Base-by-base conservation (phyloP, 2,888 invertebrate species). In the Ennomos erosarius region DNA sequence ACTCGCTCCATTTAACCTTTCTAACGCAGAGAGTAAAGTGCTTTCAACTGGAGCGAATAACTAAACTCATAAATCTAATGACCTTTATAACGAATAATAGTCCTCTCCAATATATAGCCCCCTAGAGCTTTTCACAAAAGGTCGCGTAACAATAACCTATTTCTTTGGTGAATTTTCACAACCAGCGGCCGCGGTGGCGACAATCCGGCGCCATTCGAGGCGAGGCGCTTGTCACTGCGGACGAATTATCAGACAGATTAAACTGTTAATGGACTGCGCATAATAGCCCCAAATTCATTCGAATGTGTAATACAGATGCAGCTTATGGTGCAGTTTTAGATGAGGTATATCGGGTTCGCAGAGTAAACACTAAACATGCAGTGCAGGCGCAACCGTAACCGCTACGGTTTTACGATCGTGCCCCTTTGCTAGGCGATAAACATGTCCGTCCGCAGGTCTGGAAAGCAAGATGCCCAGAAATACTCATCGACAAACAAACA, bases 61-160 rank as follows among this genome's bases (percentile, higher is more conserved):
- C 65, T 16, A 42, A 70, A 62, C 63, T 67, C 76, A 75, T 82
- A 83, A 82, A 81, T 84, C 79, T 78, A 68, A 65, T 74, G 73
- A 75, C 77, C 72, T 75, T 72, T 68, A 69, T 69, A 74, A 73
- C 74, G 67, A 67, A 69, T 71, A 70, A 74, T 73, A 74, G 76
- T 70, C 69, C 75, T 75, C 67, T 62, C 72, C 74, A 69, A 79
- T 79, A 76, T 82, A 78, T 71, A 70, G 68, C 74, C 76, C 82
- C 81, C 78, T 71, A 75, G 79, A 79, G 82, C 74, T 66, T 73
- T 67, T 65, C 67, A 68, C 70, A 76, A 88, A 88, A 88, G 85
- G 85, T 86, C 88, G 77, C 69, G 80, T 82, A 77, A 84, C 84
- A 84, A 82, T 86, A 85, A 84, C 84, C 85, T 82, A 83, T 85